Conservation (phyloP, 2,888 invertebrate species). For the Theretra japonica region DNA sequence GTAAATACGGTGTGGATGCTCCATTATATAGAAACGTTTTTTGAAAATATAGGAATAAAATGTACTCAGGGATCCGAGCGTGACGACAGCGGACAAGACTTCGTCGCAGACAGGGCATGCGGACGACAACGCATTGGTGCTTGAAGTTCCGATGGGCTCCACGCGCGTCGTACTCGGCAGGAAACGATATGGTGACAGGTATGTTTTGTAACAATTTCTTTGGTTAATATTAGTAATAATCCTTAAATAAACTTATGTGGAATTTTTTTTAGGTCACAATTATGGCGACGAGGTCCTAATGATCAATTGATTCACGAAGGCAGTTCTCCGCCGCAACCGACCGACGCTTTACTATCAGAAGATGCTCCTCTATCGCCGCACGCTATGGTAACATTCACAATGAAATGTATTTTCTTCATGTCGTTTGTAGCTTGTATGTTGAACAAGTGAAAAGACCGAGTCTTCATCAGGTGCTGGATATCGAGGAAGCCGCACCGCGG, state of each 20-base stretch:
- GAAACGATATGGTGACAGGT: slow-evolving; percentile 85
- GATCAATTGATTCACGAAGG: slow-evolving; percentile 98
- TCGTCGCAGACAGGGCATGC: slow-evolving; percentile 49
- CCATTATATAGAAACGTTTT: too few relatives aligned
- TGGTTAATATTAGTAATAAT: too few relatives aligned
- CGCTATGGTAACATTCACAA: slow-evolving; percentile 64
- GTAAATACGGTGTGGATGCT: too few relatives aligned
- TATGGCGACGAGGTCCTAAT: slow-evolving; percentile 96
- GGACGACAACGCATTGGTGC: slow-evolving; percentile 90
- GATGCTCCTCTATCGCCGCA: slow-evolving; percentile 71
- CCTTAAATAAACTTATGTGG: too few relatives aligned
- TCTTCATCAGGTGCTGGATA: slow-evolving; percentile 89
- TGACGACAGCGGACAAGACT: slow-evolving; percentile 36
- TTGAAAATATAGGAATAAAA: background rate
- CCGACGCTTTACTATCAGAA: slow-evolving; percentile 64
- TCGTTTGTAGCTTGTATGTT: background rate
- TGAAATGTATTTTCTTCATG: too few relatives aligned
- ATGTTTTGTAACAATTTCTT: background rate
- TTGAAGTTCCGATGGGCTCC: slow-evolving; percentile 89
- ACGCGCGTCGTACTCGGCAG: slow-evolving; percentile 88
- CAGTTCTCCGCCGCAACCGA: slow-evolving; percentile 87
- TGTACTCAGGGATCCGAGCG: slow-evolving; percentile 36
- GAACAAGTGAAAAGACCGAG: slow-evolving; percentile 32
- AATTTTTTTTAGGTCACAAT: slow-evolving; percentile 87
- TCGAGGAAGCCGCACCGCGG: slow-evolving; percentile 94